Evolutionary conservation across 2,888 invertebrate species (phyloP), one percentile per base, ranked within the genome.

Genomic region (Nowickia ferox): DNA sequence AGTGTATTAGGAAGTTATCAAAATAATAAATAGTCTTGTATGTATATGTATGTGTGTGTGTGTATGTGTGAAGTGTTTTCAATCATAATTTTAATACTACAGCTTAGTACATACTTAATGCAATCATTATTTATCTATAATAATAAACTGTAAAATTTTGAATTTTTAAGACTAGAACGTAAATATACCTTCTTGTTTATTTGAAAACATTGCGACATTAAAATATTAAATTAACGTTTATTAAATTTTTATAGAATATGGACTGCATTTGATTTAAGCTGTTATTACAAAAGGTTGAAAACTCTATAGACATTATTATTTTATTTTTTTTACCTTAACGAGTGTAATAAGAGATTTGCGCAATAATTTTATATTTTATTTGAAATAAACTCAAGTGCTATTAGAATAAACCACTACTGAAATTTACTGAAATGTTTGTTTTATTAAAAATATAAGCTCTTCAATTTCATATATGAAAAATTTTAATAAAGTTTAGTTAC

Each of bases 331-430:
- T 11, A 22, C 22, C 4, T 30, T 17, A 65, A 75, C 48, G 3
- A 65, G 46, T 9, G 3, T 63, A 44, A 61, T n/a, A 59, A 55
- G 46, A 17, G 9, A 10, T 22, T 63, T 55, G 71, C 71, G 71
- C 79, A 42, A 53, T 44, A 19, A 42, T 42, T 38, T 46, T 8
- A 38, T 44, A 61, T 61, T 30, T 44, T 17, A 9, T 65, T 46
- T 38, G 8, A 72, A 79, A 71, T 46, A 38, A 79, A 55, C 17
- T 79, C 71, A 71, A 72, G 72, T 72, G 79, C 65, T 55, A 10
- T 65, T 46, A 48, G 30, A n/a, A 44, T 48, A 48, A 53, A 57
- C 2, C 19, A 66, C 55, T 66, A 66, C 11, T 17, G 44, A 55
- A 57, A 66, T 66, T 42, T 22, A 48, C n/a, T 68, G 48, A 74